Conservation (phyloP, 1,140 invertebrate genomes). For the Bombus huntii region DNA sequence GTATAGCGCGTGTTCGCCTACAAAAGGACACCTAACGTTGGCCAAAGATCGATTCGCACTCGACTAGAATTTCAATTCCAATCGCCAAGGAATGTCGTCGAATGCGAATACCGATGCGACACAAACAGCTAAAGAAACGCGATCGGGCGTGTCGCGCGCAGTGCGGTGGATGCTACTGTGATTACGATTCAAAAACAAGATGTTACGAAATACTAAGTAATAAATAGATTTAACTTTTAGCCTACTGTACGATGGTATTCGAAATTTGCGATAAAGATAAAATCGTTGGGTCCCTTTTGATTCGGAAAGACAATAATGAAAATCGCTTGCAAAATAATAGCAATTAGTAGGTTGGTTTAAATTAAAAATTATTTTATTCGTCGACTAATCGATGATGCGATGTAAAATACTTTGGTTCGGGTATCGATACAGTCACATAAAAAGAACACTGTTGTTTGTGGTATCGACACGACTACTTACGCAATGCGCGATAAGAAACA, state of each 20-base stretch:
- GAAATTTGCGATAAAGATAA: too few relatives aligned
- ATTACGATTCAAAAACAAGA: neutral
- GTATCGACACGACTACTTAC: neutral
- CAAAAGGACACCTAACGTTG: constrained; percentile 30
- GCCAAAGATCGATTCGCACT: constrained; percentile 45
- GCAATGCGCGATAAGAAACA: constrained; percentile 10
- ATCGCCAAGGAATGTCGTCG: neutral
- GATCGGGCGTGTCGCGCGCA: neutral
- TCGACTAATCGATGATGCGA: neutral
- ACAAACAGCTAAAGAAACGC: constrained; percentile 5
- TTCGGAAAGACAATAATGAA: neutral
- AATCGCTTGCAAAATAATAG: neutral
- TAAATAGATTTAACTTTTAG: neutral
- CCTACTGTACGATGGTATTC: too few relatives aligned
- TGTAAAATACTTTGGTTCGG: neutral
- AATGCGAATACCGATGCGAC: constrained; percentile 3
- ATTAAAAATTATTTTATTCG: neutral
- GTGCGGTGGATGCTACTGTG: neutral
- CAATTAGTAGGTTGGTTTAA: neutral
- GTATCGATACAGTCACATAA: neutral
- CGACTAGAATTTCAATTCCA: constrained; percentile 36
- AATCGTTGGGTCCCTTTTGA: neutral
- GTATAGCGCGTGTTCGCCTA: constrained; percentile 19
- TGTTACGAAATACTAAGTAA: neutral
- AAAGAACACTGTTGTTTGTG: neutral